Percentiles rank a stretch among this genome's conserved stretches.
These are phyloP conservation scores for Sclerodermus sp. DNA, from an alignment of 2,888 invertebrate genomes.

Conservation along the genomic window DNA sequence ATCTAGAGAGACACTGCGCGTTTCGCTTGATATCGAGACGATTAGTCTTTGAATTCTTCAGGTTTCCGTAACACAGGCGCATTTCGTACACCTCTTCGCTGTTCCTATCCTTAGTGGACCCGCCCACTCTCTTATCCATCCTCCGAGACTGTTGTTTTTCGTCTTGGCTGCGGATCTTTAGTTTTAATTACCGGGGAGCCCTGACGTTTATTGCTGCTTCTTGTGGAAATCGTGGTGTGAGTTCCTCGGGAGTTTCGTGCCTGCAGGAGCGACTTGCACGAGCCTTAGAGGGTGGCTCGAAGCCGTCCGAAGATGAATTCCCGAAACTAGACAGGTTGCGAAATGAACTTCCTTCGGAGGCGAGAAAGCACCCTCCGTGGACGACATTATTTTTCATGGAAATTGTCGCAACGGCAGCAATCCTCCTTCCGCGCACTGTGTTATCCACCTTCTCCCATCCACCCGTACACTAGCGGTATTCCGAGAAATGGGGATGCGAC, in stretches of 20 bases:
- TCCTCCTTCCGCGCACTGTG: conserved; percentile 6
- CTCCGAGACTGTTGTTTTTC: conserved; percentile 46
- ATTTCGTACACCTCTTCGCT: no score
- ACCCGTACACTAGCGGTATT: no score
- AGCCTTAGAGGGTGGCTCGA: conserved; percentile 26
- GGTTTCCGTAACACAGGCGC: no score
- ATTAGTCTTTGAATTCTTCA: no score
- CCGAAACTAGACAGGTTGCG: conserved; percentile 42
- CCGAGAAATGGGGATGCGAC: no score
- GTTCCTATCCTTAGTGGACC: background rate
- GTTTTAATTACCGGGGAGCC: conserved; percentile 53
- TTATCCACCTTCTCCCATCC: background rate
- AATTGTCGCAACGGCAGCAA: conserved; percentile 18
- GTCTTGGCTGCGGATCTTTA: conserved; percentile 48
- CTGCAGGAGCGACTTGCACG: conserved; percentile 13
- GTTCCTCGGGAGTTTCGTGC: conserved; percentile 28
- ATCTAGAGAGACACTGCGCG: no score
- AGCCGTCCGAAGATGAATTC: conserved; percentile 43
- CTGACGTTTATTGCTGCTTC: conserved; percentile 56
- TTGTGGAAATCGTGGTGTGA: conserved; percentile 38
- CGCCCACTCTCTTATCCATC: conserved; percentile 22
- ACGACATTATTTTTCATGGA: conserved; percentile 33
- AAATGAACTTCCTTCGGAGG: conserved; percentile 38
- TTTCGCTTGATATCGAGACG: no score
- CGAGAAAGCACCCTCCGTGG: conserved; percentile 20